Evolutionary conservation across 2,888 invertebrate genomes (phyloP).

Genomic region (Drosophila dives): DNA sequence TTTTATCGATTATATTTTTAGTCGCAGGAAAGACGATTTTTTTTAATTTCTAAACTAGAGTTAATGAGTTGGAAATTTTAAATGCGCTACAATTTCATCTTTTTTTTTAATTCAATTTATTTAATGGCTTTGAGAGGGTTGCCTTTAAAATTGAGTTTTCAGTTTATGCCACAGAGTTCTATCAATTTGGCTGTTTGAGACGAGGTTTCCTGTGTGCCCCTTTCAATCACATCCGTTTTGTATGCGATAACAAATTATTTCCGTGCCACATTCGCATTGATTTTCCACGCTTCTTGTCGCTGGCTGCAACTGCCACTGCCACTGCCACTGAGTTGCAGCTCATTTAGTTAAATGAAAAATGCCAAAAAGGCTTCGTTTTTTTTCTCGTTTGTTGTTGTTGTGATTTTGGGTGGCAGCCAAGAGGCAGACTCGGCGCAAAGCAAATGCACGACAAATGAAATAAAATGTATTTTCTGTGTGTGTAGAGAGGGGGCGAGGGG

Average conservation of each 20-base stretch:
- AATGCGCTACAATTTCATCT: no score
- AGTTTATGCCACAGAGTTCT: background rate
- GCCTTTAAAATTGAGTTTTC: slow-evolving; percentile 8
- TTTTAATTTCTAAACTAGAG: no score
- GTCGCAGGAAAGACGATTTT: no score
- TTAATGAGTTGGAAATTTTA: no score
- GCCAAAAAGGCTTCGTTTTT: slow-evolving; percentile 47
- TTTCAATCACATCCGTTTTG: slow-evolving; percentile 61
- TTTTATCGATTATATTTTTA: background rate
- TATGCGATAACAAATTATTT: slow-evolving; percentile 73
- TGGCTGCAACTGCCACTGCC: slow-evolving; percentile 7
- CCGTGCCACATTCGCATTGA: slow-evolving; percentile 71
- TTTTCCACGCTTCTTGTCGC: slow-evolving; percentile 45
- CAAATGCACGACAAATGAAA: slow-evolving; percentile 71
- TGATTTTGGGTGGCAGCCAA: slow-evolving; percentile 66
- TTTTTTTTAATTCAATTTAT: slow-evolving; percentile 28
- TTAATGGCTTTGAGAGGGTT: slow-evolving; percentile 32
- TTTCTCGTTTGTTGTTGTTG: slow-evolving; percentile 17
- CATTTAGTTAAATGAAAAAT: slow-evolving; percentile 71
- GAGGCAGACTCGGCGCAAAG: slow-evolving; percentile 51
- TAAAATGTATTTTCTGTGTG: slow-evolving; percentile 51
- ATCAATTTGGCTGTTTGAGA: slow-evolving; percentile 20
- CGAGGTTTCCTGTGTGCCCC: slow-evolving; percentile 13
- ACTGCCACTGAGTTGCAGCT: slow-evolving; percentile 44
- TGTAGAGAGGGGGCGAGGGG: background rate